These are phyloP conservation scores for Brachycybe producta DNA, from an alignment of 2,888 invertebrate species.

Conservation along the genomic window DNA sequence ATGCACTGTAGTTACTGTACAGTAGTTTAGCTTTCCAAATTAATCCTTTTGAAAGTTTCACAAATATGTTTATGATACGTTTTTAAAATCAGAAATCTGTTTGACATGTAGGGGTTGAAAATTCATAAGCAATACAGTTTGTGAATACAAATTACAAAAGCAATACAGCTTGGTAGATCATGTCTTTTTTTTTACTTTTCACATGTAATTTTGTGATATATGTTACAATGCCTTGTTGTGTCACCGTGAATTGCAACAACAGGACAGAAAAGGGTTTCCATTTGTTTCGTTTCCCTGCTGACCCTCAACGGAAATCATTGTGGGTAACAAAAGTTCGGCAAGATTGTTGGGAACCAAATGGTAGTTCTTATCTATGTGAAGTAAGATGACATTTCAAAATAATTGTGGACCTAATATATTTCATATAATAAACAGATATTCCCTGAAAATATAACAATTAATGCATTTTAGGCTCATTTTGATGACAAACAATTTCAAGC, in stretches of 20 bases:
- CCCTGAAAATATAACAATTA: not conserved
- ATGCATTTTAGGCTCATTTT: constrained; percentile 5
- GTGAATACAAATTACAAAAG: too few species aligned
- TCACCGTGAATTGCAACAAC: not conserved
- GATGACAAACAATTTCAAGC: not conserved
- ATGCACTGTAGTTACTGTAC: too few species aligned
- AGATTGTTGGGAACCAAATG: not conserved
- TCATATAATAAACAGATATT: not conserved
- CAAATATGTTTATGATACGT: too few species aligned
- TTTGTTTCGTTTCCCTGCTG: not conserved
- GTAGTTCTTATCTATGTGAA: not conserved
- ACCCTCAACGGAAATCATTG: not conserved
- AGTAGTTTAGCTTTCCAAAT: too few species aligned
- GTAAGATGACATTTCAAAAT: not conserved
- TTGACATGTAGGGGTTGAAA: too few species aligned
- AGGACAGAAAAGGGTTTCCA: not conserved
- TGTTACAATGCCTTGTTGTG: constrained; percentile 3
- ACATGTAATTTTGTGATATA: too few species aligned
- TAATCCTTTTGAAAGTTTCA: too few species aligned
- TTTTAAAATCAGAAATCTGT: too few species aligned
- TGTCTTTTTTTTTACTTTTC: too few species aligned
- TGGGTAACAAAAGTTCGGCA: not conserved
- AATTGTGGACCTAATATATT: not conserved
- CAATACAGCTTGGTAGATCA: too few species aligned
- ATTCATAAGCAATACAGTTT: too few species aligned